Evolutionary conservation across 2,888 invertebrate species (phyloP).

Genomic region (Itoplectis maculator): DNA sequence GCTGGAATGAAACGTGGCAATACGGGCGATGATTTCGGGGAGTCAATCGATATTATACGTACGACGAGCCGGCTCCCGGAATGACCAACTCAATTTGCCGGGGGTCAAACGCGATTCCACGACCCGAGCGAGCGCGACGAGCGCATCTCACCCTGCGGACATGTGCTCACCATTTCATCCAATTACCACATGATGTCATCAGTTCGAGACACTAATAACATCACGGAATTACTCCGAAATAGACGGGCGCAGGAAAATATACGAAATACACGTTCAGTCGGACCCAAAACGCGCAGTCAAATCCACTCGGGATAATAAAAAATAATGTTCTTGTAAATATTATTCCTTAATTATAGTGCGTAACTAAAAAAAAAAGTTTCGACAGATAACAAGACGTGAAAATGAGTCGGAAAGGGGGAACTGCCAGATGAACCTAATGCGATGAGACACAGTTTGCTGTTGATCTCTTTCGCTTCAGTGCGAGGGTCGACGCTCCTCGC

Average conservation of each 20-base stretch:
- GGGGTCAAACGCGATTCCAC: conserved; percentile 70
- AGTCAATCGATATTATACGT: conserved; percentile 23
- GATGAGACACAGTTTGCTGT: too few species aligned
- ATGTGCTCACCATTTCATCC: conserved; percentile 67
- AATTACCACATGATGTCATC: conserved; percentile 72
- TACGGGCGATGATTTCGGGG: conserved; percentile 5
- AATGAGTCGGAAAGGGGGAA: too few species aligned
- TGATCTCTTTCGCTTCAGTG: too few species aligned
- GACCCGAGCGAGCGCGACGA: conserved; percentile 51
- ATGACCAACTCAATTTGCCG: conserved; percentile 67
- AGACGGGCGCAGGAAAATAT: conserved; percentile 42
- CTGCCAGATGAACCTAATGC: too few species aligned
- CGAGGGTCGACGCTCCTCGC: too few species aligned
- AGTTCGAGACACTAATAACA: conserved; percentile 67
- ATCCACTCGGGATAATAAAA: not conserved
- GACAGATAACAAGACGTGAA: not conserved
- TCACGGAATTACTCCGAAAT: conserved; percentile 68
- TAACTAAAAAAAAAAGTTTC: not conserved
- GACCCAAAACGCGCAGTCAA: not conserved
- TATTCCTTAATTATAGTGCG: not conserved
- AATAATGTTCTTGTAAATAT: not conserved
- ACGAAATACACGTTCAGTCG: conserved; percentile 22
- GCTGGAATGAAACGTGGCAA: too few species aligned
- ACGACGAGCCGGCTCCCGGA: conserved; percentile 45
- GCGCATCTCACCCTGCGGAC: conserved; percentile 62